Conservation (phyloP, 2,797 vertebrate genomes). For the Platyrinchus mystaceus region DNA sequence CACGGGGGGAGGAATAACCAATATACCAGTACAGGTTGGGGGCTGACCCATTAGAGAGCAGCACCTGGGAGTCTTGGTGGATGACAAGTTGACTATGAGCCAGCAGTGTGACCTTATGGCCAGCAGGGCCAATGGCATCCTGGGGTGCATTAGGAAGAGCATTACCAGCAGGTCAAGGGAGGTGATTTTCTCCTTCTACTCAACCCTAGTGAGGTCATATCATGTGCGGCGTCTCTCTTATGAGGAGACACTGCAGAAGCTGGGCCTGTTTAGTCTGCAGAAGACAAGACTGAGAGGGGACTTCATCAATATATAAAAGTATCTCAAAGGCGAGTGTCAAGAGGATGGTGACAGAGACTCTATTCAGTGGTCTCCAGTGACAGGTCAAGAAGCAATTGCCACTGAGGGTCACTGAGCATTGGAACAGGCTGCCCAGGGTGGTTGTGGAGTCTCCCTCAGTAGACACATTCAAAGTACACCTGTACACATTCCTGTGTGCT, state of each 20-base stretch:
- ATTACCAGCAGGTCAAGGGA: background rate
- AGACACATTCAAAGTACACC: background rate
- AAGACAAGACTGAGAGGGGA: background rate
- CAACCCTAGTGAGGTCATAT: background rate
- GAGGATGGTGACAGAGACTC: background rate
- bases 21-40: background rate
- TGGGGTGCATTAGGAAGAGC: rapidly evolving
- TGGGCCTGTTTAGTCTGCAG: background rate
- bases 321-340: background rate
- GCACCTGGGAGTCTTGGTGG: rapidly evolving
- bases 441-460: background rate
- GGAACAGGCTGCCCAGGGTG: background rate
- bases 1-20: background rate
- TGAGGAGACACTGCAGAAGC: rapidly evolving
- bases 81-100: background rate
- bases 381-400: background rate
- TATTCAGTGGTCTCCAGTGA: background rate
- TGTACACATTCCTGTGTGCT: rapidly evolving
- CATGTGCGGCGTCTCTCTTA: background rate
- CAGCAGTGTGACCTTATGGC: rapidly evolving
- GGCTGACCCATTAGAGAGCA: background rate
- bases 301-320: background rate
- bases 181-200: background rate
- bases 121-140: background rate
- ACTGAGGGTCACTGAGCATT: background rate